Base-by-base conservation (phyloP, 1,140 invertebrate genomes). In the Rhynchophorus ferrugineus region DNA sequence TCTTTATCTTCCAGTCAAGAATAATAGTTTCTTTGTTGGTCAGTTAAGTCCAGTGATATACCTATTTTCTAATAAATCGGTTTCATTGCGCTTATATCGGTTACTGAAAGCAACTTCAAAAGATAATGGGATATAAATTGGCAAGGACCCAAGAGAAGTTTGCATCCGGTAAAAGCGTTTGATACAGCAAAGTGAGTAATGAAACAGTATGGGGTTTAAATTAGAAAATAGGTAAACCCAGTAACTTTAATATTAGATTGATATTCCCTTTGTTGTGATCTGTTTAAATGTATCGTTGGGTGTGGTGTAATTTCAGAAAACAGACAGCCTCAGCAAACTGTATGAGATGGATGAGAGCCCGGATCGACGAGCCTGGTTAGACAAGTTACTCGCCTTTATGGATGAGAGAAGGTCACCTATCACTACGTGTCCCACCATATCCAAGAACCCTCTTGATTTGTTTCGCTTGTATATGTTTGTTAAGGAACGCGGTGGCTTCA, bases 301-400 rank as follows among this genome's bases (percentile, higher is more conserved):
- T 54, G 52, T 54, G 52, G 51, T 61, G 47, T 57, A 56, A 62
- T 69, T 69, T 42, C 78, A 91, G 84, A 90, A 91, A 78, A 86
- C 87, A 58, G 89, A 91, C 75, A 91, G 85, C 73, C 77, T 95
- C 69, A 82, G 85, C 65, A 95, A 95, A 73, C 76, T 97, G 61
- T 96, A 94, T 71, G 94, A 97, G 73, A 91, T 98, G 89, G 93
- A 95, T 66, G 90, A 93, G 64, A 89, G 91, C 69, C 89, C 91
- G 37, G 93, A 96, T 61, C 75, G 94, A 58, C 78, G 89, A 57
- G 80, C 78, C 57, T 96, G 93, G 85, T 76, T 98, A 56, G 93
- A 97, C 71, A 87, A 92, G 69, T 76, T 97, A 60, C 80, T 96
- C 50, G 78, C 82, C 49, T 97, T 92, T 71, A 92, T 96, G 85